A percentile compares a stretch with the other conserved stretches of the same genome.
Conservation (phyloP, 2,888 invertebrate genomes). For the Apodemia duryi region DNA sequence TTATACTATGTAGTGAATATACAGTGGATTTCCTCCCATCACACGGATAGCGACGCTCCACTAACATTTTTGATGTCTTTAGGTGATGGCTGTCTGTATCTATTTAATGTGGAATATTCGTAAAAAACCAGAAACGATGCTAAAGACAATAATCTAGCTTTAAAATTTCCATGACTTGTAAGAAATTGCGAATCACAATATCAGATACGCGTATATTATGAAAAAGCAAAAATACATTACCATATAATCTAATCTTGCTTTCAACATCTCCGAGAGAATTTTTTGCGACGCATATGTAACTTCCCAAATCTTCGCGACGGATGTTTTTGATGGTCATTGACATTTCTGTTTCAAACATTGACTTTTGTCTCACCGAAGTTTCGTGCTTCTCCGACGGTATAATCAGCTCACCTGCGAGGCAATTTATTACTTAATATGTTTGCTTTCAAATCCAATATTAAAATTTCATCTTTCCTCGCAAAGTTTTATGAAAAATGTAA, state of each 20-base stretch:
- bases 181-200: too few relatives aligned
- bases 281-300: slow-evolving; percentile 92
- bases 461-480: slow-evolving; percentile 66
- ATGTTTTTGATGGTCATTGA: slow-evolving; percentile 89
- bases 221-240: slow-evolving; percentile 64
- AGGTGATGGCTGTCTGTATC: too few relatives aligned
- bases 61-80: too few relatives aligned
- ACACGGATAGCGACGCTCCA: too few relatives aligned
- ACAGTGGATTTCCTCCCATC: too few relatives aligned
- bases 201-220: background rate
- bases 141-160: too few relatives aligned
- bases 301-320: slow-evolving; percentile 88
- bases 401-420: slow-evolving; percentile 86
- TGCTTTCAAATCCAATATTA: slow-evolving; percentile 75
- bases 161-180: too few relatives aligned
- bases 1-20: too few relatives aligned
- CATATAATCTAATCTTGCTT: slow-evolving; percentile 92
- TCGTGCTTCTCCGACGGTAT: slow-evolving; percentile 91
- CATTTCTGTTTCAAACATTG: slow-evolving; percentile 92
- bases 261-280: slow-evolving; percentile 93
- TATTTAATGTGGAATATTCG: too few relatives aligned
- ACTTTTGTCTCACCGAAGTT: slow-evolving; percentile 85
- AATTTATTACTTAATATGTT: slow-evolving; percentile 67
- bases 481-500: slow-evolving; percentile 78
- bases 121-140: too few relatives aligned